Evolutionary conservation across 2,797 vertebrate species (phyloP).

Genomic region (Gadopsis marmoratus): DNA sequence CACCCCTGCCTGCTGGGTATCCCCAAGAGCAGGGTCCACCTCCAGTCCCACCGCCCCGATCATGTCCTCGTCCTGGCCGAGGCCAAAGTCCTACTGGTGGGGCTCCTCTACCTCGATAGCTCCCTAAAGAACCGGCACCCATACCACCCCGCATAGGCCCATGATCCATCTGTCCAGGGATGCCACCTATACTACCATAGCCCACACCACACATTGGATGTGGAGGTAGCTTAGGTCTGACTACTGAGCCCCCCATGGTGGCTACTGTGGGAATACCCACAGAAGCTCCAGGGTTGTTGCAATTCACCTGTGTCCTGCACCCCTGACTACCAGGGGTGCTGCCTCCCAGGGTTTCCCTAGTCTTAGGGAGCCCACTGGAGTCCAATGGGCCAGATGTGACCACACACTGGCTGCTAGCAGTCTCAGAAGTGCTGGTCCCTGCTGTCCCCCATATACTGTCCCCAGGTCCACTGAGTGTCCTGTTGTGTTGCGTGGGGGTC

Average conservation of each 20-base stretch:
- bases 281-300: slow-evolving; percentile 66
- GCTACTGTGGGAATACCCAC: slow-evolving; percentile 62
- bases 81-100: slow-evolving; percentile 80
- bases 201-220: slow-evolving; percentile 70
- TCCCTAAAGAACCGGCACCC: slow-evolving; percentile 77
- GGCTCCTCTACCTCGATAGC: slow-evolving; percentile 79
- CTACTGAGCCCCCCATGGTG: slow-evolving; percentile 73
- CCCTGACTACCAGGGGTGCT: slow-evolving; percentile 73
- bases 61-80: slow-evolving; percentile 80
- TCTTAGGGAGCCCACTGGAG: slow-evolving; percentile 55
- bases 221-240: slow-evolving; percentile 80
- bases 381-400: slow-evolving; percentile 52
- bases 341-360: slow-evolving; percentile 60
- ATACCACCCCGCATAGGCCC: slow-evolving; percentile 68
- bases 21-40: slow-evolving; percentile 82
- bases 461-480: slow-evolving; percentile 64
- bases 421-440: slow-evolving; percentile 62
- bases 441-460: slow-evolving; percentile 71
- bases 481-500: slow-evolving; percentile 64
- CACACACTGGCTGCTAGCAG: slow-evolving; percentile 61
- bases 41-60: slow-evolving; percentile 72
- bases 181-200: slow-evolving; percentile 74
- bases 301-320: slow-evolving; percentile 79
- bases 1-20: slow-evolving; percentile 81
- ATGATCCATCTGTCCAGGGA: slow-evolving; percentile 75